Percentiles rank a stretch among this genome's conserved stretches.
Conservation (phyloP, 35 echinoderm and acorn worm species). For the Anneissia japonica region DNA sequence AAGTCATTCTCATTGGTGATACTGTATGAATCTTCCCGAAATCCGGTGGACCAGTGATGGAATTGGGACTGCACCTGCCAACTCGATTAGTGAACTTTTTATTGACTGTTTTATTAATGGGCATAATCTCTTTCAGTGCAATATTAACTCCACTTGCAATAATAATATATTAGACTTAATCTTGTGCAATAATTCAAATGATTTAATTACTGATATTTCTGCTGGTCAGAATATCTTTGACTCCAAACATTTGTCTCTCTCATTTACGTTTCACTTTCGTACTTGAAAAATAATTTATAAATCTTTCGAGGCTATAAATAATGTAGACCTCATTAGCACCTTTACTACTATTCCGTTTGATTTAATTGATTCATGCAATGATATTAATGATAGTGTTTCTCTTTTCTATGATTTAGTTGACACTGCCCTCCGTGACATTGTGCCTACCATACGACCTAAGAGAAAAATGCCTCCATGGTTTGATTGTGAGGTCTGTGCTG, state of each 20-base stretch:
- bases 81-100: neutral
- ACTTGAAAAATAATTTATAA: neutral
- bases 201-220: neutral
- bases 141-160: neutral
- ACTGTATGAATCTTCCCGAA: neutral
- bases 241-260: neutral
- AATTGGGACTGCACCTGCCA: neutral
- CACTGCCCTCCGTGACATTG: neutral
- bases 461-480: slow-evolving; percentile 6
- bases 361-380: neutral
- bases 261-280: neutral
- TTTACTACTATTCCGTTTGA: neutral
- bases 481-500: neutral
- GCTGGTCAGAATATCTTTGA: neutral
- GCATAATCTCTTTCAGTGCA: neutral
- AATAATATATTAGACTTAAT: slow-evolving; percentile 8
- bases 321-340: neutral
- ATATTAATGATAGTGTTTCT: neutral
- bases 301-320: neutral
- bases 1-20: neutral
- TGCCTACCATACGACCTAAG: slow-evolving; percentile 1
- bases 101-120: slow-evolving; percentile 8
- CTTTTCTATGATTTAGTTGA: slow-evolving; percentile 12
- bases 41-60: neutral
- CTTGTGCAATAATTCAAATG: neutral